phyloP scores from a whole-genome alignment of 2,888 invertebrate species.

The Plagodis dolabraria region DNA sequence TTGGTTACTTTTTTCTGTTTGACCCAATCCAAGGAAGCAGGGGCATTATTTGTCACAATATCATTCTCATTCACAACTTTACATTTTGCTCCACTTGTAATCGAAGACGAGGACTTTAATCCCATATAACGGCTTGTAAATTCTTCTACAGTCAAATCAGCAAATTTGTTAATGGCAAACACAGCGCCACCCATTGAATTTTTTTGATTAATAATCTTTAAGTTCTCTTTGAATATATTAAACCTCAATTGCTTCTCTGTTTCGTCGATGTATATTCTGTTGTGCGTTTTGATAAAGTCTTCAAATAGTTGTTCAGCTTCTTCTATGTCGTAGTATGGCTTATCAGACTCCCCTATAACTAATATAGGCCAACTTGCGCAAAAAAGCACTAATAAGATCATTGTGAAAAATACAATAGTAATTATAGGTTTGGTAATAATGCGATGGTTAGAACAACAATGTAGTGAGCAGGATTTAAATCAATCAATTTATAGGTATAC shows the following conservation, averaged over 20 bases:
- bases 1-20: too few relatives aligned
- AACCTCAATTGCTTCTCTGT: conserved; percentile 3
- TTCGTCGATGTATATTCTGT: background rate
- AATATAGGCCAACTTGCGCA: background rate
- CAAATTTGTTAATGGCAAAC: conserved; percentile 1
- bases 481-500: too few relatives aligned
- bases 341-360: background rate
- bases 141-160: conserved; percentile 5
- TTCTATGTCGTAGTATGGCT: conserved; percentile 5
- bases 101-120: background rate
- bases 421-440: too few relatives aligned
- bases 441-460: too few relatives aligned
- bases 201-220: conserved; percentile 1
- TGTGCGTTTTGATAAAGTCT: conserved; percentile 5
- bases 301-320: conserved; percentile 6
- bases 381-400: background rate
- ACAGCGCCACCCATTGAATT: background rate
- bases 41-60: too few relatives aligned
- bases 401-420: background rate
- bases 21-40: too few relatives aligned
- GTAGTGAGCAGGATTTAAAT: too few relatives aligned
- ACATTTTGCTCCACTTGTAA: too few relatives aligned
- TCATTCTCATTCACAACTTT: too few relatives aligned
- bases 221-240: conserved; percentile 6
- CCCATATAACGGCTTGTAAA: background rate